These are phyloP conservation scores for Montipora capitata DNA, from an alignment of 92 coral and sea anemone species.

Conservation along the genomic window DNA sequence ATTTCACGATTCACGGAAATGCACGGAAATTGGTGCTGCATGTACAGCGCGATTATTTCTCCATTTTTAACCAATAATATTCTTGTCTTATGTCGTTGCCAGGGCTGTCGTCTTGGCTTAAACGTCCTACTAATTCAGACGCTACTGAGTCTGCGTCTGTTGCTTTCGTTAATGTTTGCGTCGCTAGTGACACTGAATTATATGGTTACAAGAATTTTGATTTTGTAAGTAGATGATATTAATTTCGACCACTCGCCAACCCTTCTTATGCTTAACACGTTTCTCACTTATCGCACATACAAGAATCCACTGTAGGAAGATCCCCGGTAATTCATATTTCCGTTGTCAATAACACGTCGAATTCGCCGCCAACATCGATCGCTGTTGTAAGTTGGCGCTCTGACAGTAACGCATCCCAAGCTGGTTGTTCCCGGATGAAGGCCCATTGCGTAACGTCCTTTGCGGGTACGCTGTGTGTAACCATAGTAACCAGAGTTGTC, in stretches of 20 bases:
- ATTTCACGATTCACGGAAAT: too few species aligned
- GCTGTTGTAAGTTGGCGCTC: slow-evolving; percentile 29
- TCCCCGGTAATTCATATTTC: slow-evolving; percentile 54
- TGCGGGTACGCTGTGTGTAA: slow-evolving; percentile 14
- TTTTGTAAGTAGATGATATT: background rate
- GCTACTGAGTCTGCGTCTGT: too few species aligned
- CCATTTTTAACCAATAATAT: too few species aligned
- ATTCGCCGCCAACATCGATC: slow-evolving; percentile 58
- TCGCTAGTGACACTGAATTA: too few species aligned
- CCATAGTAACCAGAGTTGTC: slow-evolving; percentile 72
- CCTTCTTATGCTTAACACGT: background rate
- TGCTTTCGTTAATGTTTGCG: too few species aligned
- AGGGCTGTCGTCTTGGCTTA: too few species aligned
- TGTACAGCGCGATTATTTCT: too few species aligned
- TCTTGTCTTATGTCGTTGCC: too few species aligned
- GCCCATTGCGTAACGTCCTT: slow-evolving; percentile 58
- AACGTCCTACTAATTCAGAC: too few species aligned
- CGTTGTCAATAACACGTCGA: slow-evolving; percentile 41
- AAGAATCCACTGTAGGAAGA: slow-evolving; percentile 44
- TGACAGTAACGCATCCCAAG: slow-evolving; percentile 62
- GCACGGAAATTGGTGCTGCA: too few species aligned
- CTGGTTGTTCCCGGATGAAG: slow-evolving; percentile 52
- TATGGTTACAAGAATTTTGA: background rate
- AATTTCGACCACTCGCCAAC: background rate
- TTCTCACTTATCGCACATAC: slow-evolving; percentile 1